Evolutionary conservation across 2,888 invertebrate genomes (phyloP).

Genomic region (Coronaproctus castanopsis): DNA sequence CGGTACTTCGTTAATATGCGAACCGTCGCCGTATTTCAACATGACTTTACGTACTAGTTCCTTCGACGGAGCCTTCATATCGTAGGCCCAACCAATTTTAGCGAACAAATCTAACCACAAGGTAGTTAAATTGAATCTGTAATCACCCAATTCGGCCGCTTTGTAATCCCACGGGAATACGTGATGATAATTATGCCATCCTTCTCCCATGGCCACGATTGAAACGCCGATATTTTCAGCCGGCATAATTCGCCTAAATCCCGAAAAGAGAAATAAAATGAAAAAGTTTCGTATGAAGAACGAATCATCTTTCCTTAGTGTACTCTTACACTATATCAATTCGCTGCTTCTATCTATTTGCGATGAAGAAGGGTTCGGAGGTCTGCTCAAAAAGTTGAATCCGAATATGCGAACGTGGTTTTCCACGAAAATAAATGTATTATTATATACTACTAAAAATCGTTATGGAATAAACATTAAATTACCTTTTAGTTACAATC

Average conservation of each 20-base stretch:
- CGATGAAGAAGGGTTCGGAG: too few species aligned
- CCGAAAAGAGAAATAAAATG: background rate
- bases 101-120: conserved; percentile 34
- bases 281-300: too few species aligned
- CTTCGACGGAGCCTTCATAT: conserved; percentile 43
- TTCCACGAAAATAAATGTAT: too few species aligned
- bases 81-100: conserved; percentile 47
- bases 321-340: too few species aligned
- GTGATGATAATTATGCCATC: conserved; percentile 90
- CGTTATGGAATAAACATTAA: too few species aligned
- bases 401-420: too few species aligned
- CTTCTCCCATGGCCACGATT: conserved; percentile 55
- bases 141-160: conserved; percentile 58
- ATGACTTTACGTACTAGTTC: conserved; percentile 33
- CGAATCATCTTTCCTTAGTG: too few species aligned
- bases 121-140: conserved; percentile 32
- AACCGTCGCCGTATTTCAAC: conserved; percentile 34
- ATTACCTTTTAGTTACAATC: too few species aligned
- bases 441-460: too few species aligned
- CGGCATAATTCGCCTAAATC: conserved; percentile 48
- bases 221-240: conserved; percentile 55
- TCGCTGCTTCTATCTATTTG: too few species aligned
- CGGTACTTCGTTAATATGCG: conserved; percentile 15
- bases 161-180: conserved; percentile 87
- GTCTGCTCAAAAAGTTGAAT: too few species aligned